Evolutionary conservation across 2,113 vertebrate species (phyloP).

Genomic region (Rhinolophus ferrumequinum): DNA sequence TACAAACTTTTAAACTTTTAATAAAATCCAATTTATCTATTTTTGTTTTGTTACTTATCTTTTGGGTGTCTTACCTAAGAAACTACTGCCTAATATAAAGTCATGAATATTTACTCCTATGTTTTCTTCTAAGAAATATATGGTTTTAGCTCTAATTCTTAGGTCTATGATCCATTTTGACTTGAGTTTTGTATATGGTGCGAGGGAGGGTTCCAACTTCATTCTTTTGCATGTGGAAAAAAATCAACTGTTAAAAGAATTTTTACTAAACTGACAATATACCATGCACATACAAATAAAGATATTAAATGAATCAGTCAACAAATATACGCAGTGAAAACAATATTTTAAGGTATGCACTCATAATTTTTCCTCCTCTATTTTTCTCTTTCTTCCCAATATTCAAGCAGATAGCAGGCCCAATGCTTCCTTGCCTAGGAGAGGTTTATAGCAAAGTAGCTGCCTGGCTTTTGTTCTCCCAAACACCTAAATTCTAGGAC

Average conservation of each 20-base stretch:
- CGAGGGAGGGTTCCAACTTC: neutral
- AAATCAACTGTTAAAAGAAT: neutral
- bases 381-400: neutral
- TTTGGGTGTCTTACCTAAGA: neutral
- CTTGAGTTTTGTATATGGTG: neutral
- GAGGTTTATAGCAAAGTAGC: neutral
- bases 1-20: neutral
- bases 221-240: neutral
- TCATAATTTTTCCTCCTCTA: neutral
- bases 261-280: neutral
- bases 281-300: neutral
- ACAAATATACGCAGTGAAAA: neutral
- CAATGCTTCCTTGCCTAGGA: neutral
- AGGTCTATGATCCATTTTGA: neutral
- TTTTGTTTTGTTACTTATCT: neutral
- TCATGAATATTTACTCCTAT: neutral
- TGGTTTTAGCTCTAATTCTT: neutral
- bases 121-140: neutral
- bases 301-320: conserved; percentile 10
- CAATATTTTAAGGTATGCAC: neutral
- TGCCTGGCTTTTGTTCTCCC: neutral
- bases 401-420: neutral
- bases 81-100: neutral
- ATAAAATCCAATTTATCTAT: neutral
- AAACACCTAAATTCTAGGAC: neutral